Conservation (phyloP, 2,888 invertebrate genomes). For the Drosophila austrosaltans region DNA sequence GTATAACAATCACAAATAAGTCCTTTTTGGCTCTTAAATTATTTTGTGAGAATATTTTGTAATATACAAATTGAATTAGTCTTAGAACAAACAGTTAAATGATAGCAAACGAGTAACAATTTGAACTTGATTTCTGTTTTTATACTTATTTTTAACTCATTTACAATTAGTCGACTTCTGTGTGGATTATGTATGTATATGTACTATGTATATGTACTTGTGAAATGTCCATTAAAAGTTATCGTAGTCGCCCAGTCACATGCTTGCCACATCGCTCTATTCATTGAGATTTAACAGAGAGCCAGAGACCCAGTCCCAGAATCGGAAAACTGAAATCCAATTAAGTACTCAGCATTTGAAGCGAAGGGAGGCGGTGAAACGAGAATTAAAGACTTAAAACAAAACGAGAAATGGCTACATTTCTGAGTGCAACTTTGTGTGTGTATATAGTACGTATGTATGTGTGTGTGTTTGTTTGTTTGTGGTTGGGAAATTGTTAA, state of each 20-base stretch:
- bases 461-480: conserved; percentile 8
- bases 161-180: no score
- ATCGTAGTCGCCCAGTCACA: conserved; percentile 6
- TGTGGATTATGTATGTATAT: no score
- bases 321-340: conserved; percentile 3
- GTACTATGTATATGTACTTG: neutral
- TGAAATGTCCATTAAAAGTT: neutral
- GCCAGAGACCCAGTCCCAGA: neutral
- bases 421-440: conserved; percentile 13
- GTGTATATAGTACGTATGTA: conserved; percentile 6
- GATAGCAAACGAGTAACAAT: no score
- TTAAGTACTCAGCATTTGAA: conserved; percentile 1
- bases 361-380: conserved; percentile 6
- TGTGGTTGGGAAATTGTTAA: conserved; percentile 17
- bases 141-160: no score
- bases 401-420: conserved; percentile 12
- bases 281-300: neutral
- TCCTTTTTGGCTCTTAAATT: no score
- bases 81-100: no score
- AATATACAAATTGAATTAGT: no score
- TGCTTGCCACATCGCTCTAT: neutral
- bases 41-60: no score
- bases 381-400: neutral
- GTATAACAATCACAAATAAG: no score
- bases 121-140: no score